phyloP scores from a whole-genome alignment of 1,140 invertebrate genomes.

The Bicyclus anynana region DNA sequence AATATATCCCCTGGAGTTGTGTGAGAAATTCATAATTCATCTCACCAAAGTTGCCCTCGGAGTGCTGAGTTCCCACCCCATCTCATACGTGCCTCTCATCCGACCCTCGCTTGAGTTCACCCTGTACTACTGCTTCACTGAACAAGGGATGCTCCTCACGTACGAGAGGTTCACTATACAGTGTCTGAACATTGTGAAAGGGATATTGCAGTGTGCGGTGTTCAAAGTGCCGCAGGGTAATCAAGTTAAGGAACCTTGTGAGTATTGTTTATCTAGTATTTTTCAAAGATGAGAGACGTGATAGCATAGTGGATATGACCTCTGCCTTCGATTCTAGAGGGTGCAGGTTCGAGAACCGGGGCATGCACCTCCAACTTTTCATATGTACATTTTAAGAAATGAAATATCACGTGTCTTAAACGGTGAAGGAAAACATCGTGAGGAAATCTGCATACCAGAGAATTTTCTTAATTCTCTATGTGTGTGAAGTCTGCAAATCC shows the following conservation, averaged over 20 bases:
- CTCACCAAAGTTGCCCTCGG: conserved; percentile 87
- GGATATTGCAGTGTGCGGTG: conserved; percentile 86
- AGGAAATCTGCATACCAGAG: too few species aligned
- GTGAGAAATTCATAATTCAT: conserved; percentile 89
- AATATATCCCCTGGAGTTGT: conserved; percentile 79
- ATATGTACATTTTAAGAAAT: too few species aligned
- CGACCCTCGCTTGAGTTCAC: conserved; percentile 88
- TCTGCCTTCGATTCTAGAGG: too few species aligned
- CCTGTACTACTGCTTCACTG: conserved; percentile 91
- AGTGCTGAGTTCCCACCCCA: conserved; percentile 86
- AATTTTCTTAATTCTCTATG: too few species aligned
- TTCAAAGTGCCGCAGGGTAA: conserved; percentile 83
- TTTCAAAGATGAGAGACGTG: too few species aligned
- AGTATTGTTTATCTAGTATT: conserved; percentile 27
- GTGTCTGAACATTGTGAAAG: conserved; percentile 92
- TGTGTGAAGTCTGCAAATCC: too few species aligned
- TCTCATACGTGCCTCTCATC: conserved; percentile 89
- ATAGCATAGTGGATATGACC: too few species aligned
- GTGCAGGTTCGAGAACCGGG: too few species aligned
- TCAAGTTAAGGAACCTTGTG: conserved; percentile 73
- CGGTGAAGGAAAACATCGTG: too few species aligned
- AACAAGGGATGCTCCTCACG: conserved; percentile 82
- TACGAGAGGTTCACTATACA: conserved; percentile 94
- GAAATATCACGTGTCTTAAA: too few species aligned
- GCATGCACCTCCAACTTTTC: too few species aligned